Evolutionary conservation across 2,797 vertebrate species (phyloP).

Genomic region (Sus cebifrons): DNA sequence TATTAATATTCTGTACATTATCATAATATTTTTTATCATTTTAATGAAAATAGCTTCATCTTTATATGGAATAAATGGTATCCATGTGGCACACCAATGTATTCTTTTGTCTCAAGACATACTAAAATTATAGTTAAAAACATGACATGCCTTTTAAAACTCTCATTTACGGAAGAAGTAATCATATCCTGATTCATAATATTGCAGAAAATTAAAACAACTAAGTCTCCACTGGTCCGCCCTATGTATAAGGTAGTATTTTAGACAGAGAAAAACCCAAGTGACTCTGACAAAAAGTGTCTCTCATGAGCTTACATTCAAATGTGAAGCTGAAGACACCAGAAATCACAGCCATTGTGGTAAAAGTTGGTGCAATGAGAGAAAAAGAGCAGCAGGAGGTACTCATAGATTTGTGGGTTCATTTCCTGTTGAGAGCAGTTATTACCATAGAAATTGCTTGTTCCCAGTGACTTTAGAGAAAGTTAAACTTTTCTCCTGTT

Average conservation of each 20-base stretch:
- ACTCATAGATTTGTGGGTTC: background rate
- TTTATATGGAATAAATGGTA: slow-evolving; percentile 47
- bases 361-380: background rate
- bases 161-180: slow-evolving; percentile 54
- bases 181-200: background rate
- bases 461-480: background rate
- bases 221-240: background rate
- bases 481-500: background rate
- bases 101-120: slow-evolving; percentile 31
- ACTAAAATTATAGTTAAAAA: slow-evolving; percentile 42
- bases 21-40: background rate
- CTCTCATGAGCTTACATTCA: background rate
- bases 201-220: slow-evolving; percentile 54
- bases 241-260: background rate
- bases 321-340: slow-evolving; percentile 43
- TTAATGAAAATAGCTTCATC: slow-evolving; percentile 37
- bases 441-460: background rate
- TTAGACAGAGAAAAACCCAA: slow-evolving; percentile 2
- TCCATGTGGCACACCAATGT: background rate
- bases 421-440: background rate
- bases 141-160: slow-evolving; percentile 25
- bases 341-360: background rate
- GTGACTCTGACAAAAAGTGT: background rate
- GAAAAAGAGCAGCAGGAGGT: background rate
- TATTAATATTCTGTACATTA: background rate